These are phyloP conservation scores for Heliconius melpomene DNA, from an alignment of 1,140 invertebrate genomes.

Conservation along the genomic window DNA sequence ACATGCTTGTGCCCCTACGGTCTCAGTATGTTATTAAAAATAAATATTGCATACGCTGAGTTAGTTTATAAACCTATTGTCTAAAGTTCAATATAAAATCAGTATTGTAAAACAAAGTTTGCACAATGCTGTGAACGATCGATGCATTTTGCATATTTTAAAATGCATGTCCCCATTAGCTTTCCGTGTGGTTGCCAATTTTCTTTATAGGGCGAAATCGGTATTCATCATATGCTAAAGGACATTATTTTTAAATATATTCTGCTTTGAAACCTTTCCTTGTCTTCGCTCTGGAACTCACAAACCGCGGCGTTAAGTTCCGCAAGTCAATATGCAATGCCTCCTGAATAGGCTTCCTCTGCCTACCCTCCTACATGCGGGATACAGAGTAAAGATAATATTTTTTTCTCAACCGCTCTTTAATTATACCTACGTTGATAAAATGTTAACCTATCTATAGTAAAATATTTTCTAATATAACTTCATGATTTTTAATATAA, in stretches of 20 bases:
- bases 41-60: not conserved
- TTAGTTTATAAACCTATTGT: not conserved
- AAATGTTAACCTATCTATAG: not conserved
- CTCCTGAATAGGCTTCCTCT: too few relatives aligned
- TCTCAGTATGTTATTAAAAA: not conserved
- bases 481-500: not conserved
- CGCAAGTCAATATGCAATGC: too few relatives aligned
- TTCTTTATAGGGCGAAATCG: constrained; percentile 25
- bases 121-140: constrained; percentile 11
- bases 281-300: too few relatives aligned
- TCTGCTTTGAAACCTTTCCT: too few relatives aligned
- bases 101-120: not conserved
- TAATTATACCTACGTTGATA: not conserved
- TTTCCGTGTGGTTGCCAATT: constrained; percentile 23
- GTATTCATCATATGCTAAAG: constrained; percentile 23
- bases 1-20: too few relatives aligned
- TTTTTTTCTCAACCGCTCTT: too few relatives aligned
- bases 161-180: constrained; percentile 27
- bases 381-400: too few relatives aligned
- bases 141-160: constrained; percentile 37
- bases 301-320: too few relatives aligned
- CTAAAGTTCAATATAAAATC: not conserved
- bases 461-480: not conserved
- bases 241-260: not conserved
- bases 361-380: too few relatives aligned